Percentiles rank a stretch among this genome's conserved stretches.
Evolutionary conservation across 2,797 vertebrate genomes (phyloP).

Genomic region (Ibycter americanus): DNA sequence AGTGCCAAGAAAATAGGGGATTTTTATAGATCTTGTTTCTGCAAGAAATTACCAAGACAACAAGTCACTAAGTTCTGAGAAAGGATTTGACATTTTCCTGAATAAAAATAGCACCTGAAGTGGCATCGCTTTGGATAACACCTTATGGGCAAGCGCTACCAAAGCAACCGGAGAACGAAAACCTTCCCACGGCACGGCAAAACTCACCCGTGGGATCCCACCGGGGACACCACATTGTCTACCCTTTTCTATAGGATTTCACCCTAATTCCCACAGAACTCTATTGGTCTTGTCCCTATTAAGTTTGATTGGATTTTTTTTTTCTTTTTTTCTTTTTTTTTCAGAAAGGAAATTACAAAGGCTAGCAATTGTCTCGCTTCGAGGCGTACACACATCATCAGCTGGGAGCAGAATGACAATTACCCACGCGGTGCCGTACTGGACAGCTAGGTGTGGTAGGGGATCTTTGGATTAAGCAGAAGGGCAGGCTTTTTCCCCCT

Average conservation of each 20-base stretch:
- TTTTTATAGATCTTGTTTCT: slow-evolving; percentile 40
- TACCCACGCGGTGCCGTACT: accelerated
- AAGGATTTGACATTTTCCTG: slow-evolving; percentile 57
- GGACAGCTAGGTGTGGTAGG: neutral
- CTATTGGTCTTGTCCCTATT: neutral
- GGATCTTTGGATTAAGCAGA: neutral
- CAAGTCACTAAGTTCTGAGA: slow-evolving; percentile 44
- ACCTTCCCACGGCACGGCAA: neutral
- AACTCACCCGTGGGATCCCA: neutral
- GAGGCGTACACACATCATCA: neutral
- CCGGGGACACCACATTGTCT: neutral
- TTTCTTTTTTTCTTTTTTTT: neutral
- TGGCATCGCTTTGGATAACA: slow-evolving; percentile 30
- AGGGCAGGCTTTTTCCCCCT: neutral
- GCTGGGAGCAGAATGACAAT: neutral
- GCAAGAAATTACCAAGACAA: slow-evolving; percentile 46
- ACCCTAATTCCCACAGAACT: neutral
- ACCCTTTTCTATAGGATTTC: neutral
- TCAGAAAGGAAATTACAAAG: neutral
- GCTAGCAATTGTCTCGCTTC: neutral
- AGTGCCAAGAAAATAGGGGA: slow-evolving; percentile 27
- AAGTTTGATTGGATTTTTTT: neutral
- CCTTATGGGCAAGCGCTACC: slow-evolving; percentile 10
- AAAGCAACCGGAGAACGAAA: neutral
- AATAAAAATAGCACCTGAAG: slow-evolving; percentile 69